Conservation (phyloP, 2,888 invertebrate genomes). For the Himalopsyche japonica region DNA sequence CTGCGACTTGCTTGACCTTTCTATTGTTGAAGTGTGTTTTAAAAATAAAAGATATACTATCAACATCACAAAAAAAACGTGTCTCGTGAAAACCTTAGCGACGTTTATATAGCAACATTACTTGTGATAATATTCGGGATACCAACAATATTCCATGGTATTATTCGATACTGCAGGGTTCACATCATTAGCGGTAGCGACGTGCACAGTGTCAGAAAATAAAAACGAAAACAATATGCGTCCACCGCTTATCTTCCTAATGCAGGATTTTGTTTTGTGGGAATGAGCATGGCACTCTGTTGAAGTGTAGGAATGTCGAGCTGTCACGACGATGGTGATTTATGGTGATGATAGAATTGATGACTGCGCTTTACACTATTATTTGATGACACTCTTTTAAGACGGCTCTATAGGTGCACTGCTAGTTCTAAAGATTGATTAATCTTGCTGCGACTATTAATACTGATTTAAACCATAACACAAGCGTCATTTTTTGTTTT, state of each 20-base stretch:
- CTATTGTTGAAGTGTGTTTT: too few relatives aligned
- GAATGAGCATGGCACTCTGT: neutral
- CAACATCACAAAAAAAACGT: too few relatives aligned
- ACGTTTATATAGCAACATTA: too few relatives aligned
- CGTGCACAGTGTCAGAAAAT: neutral
- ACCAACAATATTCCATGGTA: too few relatives aligned
- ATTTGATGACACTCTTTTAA: neutral
- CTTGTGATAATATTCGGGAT: too few relatives aligned
- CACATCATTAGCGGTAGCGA: neutral
- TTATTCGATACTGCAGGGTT: too few relatives aligned
- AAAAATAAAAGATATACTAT: too few relatives aligned
- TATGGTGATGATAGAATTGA: neutral
- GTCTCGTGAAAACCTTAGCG: too few relatives aligned
- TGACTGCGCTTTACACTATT: neutral
- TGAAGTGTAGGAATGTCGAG: neutral
- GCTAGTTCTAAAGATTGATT: neutral
- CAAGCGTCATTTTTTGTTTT: neutral
- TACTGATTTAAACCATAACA: neutral
- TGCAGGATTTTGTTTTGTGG: neutral
- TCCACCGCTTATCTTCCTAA: neutral
- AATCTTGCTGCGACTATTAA: neutral
- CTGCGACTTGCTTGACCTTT: too few relatives aligned
- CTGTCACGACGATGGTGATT: neutral
- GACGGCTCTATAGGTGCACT: neutral
- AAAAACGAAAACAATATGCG: neutral